Evolutionary conservation across 1,140 invertebrate species (phyloP).

Genomic region (Bombus waltoni): DNA sequence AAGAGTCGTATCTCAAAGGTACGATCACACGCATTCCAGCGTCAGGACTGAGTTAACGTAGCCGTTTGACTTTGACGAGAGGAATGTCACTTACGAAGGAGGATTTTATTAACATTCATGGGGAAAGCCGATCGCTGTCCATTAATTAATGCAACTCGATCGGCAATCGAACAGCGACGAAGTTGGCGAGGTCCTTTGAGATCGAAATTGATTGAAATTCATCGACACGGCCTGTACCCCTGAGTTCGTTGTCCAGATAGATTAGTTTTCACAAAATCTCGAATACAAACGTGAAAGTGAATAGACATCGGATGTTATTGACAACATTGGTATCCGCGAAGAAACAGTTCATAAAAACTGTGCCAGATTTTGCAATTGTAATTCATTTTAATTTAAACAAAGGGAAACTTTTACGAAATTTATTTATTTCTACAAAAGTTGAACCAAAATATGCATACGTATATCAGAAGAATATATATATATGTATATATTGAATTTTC

Average conservation of each 20-base stretch:
- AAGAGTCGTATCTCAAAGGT: not conserved
- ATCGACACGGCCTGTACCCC: not conserved
- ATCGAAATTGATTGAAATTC: conserved; percentile 35
- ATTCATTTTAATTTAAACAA: not conserved
- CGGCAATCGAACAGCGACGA: conserved; percentile 19
- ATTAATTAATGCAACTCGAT: conserved; percentile 55
- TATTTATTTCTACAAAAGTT: not conserved
- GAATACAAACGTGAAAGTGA: not conserved
- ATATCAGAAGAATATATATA: not conserved
- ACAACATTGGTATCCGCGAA: not conserved
- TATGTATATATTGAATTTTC: not conserved
- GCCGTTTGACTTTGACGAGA: conserved; percentile 21
- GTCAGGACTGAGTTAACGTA: not conserved
- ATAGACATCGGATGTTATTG: not conserved
- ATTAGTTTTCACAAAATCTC: conserved; percentile 18
- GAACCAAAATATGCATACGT: not conserved
- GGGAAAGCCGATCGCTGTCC: not conserved
- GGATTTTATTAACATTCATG: conserved; percentile 19
- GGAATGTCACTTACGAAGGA: not conserved
- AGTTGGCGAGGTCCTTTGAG: conserved; percentile 2
- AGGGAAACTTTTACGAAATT: not conserved
- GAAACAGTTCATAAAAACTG: not conserved
- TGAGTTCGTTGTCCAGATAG: not conserved
- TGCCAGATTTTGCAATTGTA: not conserved
- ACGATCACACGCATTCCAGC: not conserved